Evolutionary conservation across 2,888 invertebrate genomes (phyloP), one percentile per base, ranked within the genome.

Genomic region (Lapara coniferarum): DNA sequence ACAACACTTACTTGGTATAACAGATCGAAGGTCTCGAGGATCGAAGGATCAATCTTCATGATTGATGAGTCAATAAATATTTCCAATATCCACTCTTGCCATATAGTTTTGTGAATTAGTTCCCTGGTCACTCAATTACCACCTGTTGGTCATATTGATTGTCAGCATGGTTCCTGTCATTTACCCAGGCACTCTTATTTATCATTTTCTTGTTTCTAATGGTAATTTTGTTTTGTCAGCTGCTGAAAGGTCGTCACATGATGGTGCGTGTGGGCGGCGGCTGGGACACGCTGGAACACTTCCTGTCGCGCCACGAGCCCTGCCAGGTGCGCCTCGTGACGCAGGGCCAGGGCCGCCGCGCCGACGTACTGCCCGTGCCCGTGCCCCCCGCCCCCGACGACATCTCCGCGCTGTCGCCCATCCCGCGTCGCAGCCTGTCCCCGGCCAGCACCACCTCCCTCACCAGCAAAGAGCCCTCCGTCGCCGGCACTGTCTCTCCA

Each of bases 231-330:
- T 2, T 10, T 55, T 10, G 19, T 14, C 95, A 98, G 98, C 89
- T 98, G 84, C 94, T 98, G 85, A 97, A 98, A 89, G 98, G 97
- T 67, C 96, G 97, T n/a, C 98, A 98, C 94, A 98, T 98, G 95
- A 98, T 98, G 98, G 98, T 98, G 70, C 95, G 98, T 81, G 98
- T 98, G 67, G 98, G 98, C 72, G 98, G 98, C 75, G 98, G 98
- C 74, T 98, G 98, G 98, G 98, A 98, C 93, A 98, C 98, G 19
- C 93, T 98, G 87, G 98, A 98, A 89, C 97, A 98, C 94, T 98
- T 98, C 94, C 95, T 98, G 85, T 95, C 96, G 79, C 96, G 97
- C 74, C 97, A 98, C 92, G 97, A 97, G 89, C 97, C 98, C 58
- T 97, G 97, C 90, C 96, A 97, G 95, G 96, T 96, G 91, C 94